Evolutionary conservation across 2,113 vertebrate genomes (phyloP), one percentile per base, ranked within the genome.

Genomic region (Pogonocichla stellata): DNA sequence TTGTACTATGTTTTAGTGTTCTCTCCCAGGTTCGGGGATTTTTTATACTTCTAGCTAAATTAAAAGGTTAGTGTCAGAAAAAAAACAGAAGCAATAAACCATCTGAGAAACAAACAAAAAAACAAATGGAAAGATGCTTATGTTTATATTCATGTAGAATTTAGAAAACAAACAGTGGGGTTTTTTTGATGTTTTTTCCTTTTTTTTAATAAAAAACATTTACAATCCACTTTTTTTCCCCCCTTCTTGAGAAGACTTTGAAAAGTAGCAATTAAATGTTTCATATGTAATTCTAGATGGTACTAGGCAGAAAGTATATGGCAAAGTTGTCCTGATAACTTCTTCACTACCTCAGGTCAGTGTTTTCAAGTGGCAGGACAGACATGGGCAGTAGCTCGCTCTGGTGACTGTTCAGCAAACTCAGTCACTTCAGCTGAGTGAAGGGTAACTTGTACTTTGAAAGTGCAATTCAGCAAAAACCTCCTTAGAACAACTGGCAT

Each of bases 391-490:
- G 64, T 64, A 73, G 54, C 31, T 92, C 9, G 51, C 16, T 65
- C 36, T 83, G 56, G 25, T 91, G 70, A 31, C 69, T 62, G 10
- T 26, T 74, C 16, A 56, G 73, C 51, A 78, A 88, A 36, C 26
- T 24, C 19, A 4, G 29, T 40, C n/a, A 45, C 65, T 72, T 83
- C 0, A 0, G 8, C 64, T 72, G 45, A 47, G 29, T 29, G 56
- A 85, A 64, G 43, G 8, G 50, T 65, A 8, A 22, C 62, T 93
- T 88, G 31, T 75, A 34, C 85, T 90, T 82, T 33, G 28, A 85
- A 80, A 94, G 50, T 42, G 45, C 53, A 65, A 2, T 82, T 94
- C 53, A 57, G 36, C 69, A 75, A 65, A 80, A 94, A 80, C 38
- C 36, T 85, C 4, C 50, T 85, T 77, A 33, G 87, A 86, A 66